Evolutionary conservation across 2,888 invertebrate genomes (phyloP).

Genomic region (Cryptocephalus primarius): DNA sequence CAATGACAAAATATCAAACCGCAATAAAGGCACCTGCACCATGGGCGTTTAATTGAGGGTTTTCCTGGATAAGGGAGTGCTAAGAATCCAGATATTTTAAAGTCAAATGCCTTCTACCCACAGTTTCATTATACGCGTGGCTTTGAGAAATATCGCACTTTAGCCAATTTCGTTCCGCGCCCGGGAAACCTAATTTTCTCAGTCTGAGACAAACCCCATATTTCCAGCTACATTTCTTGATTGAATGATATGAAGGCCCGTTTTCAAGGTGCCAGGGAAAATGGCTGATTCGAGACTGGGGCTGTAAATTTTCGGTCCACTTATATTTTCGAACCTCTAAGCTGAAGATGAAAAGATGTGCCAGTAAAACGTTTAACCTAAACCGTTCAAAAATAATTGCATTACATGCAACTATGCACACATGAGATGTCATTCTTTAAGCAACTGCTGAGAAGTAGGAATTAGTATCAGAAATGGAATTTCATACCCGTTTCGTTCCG

Average conservation of each 20-base stretch:
- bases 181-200: constrained; percentile 33
- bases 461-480: no score
- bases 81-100: constrained; percentile 31
- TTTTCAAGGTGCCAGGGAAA: no score
- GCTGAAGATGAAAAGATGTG: no score
- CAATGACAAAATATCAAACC: constrained; percentile 16
- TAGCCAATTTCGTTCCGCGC: constrained; percentile 30
- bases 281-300: no score
- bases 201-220: constrained; percentile 33
- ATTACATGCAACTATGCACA: no score
- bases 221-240: constrained; percentile 36
- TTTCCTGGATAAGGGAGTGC: constrained; percentile 15
- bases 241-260: constrained; percentile 29
- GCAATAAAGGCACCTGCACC: constrained; percentile 13
- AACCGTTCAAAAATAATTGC: no score
- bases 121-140: constrained; percentile 33
- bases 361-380: no score
- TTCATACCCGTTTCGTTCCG: no score
- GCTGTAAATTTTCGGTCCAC: no score
- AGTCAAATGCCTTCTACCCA: constrained; percentile 31
- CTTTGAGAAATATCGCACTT: constrained; percentile 33
- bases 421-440: no score
- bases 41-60: constrained; percentile 16
- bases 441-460: no score
- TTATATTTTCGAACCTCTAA: no score